A percentile compares a stretch with the other conserved stretches of the same genome.
Evolutionary conservation across 2,888 invertebrate genomes (phyloP).

Genomic region (Steinernema scapterisci): DNA sequence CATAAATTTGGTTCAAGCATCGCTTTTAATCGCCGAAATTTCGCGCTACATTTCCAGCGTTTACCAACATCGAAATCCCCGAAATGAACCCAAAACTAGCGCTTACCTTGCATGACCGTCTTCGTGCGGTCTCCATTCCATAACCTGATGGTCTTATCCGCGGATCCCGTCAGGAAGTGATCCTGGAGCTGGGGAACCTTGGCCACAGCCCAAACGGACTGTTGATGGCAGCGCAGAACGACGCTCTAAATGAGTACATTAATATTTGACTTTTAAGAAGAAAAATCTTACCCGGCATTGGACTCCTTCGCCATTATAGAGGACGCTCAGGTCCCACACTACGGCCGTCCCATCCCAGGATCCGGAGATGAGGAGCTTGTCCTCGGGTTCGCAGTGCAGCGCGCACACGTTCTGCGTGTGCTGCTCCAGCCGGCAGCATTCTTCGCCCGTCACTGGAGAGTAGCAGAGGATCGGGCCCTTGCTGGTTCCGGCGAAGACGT

Average conservation of each 20-base stretch:
- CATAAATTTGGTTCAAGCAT: no score
- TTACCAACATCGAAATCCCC: no score
- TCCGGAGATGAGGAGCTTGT: conserved; percentile 78
- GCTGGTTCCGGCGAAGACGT: not conserved
- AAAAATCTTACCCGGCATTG: conserved; percentile 52
- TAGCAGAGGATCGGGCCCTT: not conserved
- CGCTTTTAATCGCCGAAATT: no score
- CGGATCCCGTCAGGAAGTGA: conserved; percentile 81
- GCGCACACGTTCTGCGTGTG: conserved; percentile 68
- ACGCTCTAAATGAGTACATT: conserved; percentile 66
- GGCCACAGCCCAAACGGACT: conserved; percentile 82
- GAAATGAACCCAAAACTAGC: conserved; percentile 27
- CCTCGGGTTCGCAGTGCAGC: conserved; percentile 68
- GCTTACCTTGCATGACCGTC: conserved; percentile 75
- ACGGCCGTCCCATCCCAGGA: conserved; percentile 91
- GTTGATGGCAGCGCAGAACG: conserved; percentile 72
- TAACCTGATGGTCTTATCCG: conserved; percentile 85
- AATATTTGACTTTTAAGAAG: not conserved
- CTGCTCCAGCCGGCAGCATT: not conserved
- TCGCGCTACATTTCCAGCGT: no score
- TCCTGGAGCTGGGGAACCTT: conserved; percentile 53
- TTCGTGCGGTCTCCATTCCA: conserved; percentile 80
- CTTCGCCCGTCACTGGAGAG: not conserved
- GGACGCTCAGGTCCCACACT: conserved; percentile 74
- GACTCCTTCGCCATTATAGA: not conserved